Base-by-base conservation (phyloP, 1,140 invertebrate genomes). In the Diachasmimorpha longicaudata region DNA sequence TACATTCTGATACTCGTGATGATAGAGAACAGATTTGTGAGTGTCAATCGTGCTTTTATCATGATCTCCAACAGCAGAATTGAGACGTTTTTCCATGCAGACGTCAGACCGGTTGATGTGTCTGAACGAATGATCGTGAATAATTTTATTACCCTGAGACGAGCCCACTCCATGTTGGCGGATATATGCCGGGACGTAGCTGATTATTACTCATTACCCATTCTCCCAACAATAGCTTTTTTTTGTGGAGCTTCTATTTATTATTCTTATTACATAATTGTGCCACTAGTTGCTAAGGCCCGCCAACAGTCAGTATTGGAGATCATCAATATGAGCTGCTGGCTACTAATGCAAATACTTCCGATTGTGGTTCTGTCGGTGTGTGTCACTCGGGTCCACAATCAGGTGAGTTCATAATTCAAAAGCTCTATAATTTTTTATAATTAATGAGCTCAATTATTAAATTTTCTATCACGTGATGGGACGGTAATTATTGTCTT, bases 131-230 rank as follows among this genome's bases (percentile, higher is more conserved):
- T 31, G 0, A 36, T 67, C 8, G 31, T 74, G 44, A 31, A 63
- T 42, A 74, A 67, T 31, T 67, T 74, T n/a, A 44, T 67, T 0
- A 46, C 11, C 6, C 63, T 74, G 8, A 42, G 63, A 44, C 39
- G 39, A 67, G 37, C 63, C 44, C 72, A 74, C 19, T 25, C n/a
- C 36, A 6, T 23, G 31, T 46, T 74, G 25, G 44, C 63, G 10
- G 72, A 42, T 11, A 67, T 74, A 19, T 74, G 58, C 8, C n/a
- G 58, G 25, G 72, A 58, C 21, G 14, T 74, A 25, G 6, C 72
- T 0, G 19, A 68, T 23, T 74, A 67, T 68, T 74, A 74, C 66
- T 42, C 58, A 4, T 44, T 74, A 23, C 72, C 72, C n/a, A 74
- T 74, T 16, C 36, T 74, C 11, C 37, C 63, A 16, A 46, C 58